phyloP scores from a whole-genome alignment of 92 coral and sea anemone genomes.

The Pocillopora meandrina region DNA sequence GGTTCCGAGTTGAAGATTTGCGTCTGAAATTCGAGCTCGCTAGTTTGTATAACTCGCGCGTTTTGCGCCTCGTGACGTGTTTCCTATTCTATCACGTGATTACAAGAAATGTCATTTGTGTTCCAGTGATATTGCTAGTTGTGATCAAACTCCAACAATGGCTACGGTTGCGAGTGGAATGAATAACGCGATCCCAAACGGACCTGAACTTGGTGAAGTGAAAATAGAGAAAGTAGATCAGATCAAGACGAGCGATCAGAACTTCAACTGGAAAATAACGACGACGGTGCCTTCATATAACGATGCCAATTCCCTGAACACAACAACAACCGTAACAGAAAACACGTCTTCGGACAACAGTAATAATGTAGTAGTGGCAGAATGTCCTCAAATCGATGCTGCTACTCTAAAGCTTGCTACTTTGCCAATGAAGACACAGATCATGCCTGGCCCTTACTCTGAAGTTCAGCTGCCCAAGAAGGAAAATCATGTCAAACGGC shows the following conservation, averaged over 20 bases:
- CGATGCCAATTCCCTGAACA: constrained; percentile 67
- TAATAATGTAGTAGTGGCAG: constrained; percentile 78
- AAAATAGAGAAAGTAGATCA: constrained; percentile 94
- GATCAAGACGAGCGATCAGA: constrained; percentile 83
- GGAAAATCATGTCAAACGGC: constrained; percentile 92
- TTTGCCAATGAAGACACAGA: constrained; percentile 83
- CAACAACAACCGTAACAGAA: constrained; percentile 74
- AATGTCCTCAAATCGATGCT: constrained; percentile 86
- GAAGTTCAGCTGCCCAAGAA: constrained; percentile 93
- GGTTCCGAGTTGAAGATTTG: constrained; percentile 28
- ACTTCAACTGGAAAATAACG: constrained; percentile 86
- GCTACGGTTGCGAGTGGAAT: constrained; percentile 82
- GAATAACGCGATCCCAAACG: constrained; percentile 70
- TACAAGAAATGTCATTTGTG: constrained; percentile 78
- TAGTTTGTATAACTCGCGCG: constrained; percentile 58
- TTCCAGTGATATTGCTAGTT: constrained; percentile 69
- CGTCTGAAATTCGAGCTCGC: constrained; percentile 61
- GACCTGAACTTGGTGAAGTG: constrained; percentile 95
- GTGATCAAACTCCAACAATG: constrained; percentile 81
- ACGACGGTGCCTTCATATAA: constrained; percentile 73
- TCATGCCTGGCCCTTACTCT: constrained; percentile 92
- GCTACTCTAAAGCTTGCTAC: constrained; percentile 75
- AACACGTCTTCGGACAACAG: constrained; percentile 73
- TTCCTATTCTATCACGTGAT: constrained; percentile 84
- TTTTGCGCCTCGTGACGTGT: constrained; percentile 59